Base-by-base conservation (phyloP, 2,113 vertebrate genomes). In the Pseudorasbora parva region DNA sequence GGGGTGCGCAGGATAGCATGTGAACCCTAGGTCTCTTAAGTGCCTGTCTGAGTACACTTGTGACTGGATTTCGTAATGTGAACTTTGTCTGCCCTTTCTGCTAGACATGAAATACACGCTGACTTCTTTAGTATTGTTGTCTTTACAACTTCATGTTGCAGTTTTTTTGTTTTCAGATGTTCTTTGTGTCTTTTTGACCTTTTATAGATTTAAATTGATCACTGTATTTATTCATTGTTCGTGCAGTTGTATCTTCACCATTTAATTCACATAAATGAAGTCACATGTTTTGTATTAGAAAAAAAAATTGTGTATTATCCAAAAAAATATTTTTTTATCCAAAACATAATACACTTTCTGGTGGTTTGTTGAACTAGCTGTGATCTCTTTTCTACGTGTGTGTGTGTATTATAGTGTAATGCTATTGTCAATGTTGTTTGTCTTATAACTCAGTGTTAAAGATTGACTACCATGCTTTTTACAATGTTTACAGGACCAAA, bases 401-500 rank as follows among this genome's bases (percentile, higher is more conserved):
- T 45, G 6, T 78, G n/a, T n/a, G n/a, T n/a, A n/a, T 57, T 23
- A 57, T 9, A 12, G 30, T 78, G 37, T 60, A 41, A 60, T 78
- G 19, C 23, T 41, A 2, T n/a, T n/a, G 75, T 78, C 33, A 37
- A 75, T 57, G 37, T 41, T 45, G n/a, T 78, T 19, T 45, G n/a
- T 45, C 7, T 25, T 43, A 25, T 17, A 25, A 10, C 8, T 27
- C 76, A 78, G 76, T 78, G 56, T 78, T 60, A 78, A 78, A 54
- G 33, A 45, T 45, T 25, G 57, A 62, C 37, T 62, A 45, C 56
- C 76, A 78, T 62, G 43, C 45, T 66, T 47, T 43, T 59, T 47
- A 33, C 10, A 66, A 14, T 80, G 78, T 66, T 66, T 62, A 64
- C 59, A 66, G 45, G 45, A 80, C 43, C 17, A 11, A 30, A 79